Evolutionary conservation across 2,797 vertebrate genomes (phyloP).

Genomic region (Bradypodion ventrale): DNA sequence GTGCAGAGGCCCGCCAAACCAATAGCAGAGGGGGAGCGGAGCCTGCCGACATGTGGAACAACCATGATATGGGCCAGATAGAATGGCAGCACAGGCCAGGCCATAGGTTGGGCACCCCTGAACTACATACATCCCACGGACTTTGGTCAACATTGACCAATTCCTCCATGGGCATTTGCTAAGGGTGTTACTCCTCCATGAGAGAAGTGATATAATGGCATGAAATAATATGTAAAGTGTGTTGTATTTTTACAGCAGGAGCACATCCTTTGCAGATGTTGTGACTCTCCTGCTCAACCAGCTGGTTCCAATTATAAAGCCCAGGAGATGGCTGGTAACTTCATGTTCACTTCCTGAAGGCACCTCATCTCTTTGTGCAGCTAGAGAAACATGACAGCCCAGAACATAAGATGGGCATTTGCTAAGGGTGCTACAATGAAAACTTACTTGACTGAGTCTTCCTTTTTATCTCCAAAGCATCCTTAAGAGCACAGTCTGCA

Average conservation of each 20-base stretch:
- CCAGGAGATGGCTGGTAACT: background rate
- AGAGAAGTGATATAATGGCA: too few species aligned
- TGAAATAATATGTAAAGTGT: background rate
- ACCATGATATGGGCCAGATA: too few species aligned
- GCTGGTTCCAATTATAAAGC: background rate
- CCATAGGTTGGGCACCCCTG: too few species aligned
- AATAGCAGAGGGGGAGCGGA: too few species aligned
- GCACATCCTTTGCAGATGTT: background rate
- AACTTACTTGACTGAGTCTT: slow-evolving; percentile 21
- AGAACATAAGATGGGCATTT: slow-evolving; percentile 6
- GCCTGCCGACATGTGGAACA: too few species aligned
- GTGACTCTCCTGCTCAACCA: background rate
- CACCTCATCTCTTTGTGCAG: background rate
- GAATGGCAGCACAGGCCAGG: too few species aligned
- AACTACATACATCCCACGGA: too few species aligned
- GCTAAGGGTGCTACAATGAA: slow-evolving; percentile 29
- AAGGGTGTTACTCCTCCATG: too few species aligned
- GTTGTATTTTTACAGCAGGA: background rate
- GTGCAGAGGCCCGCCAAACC: too few species aligned
- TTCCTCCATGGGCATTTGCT: too few species aligned
- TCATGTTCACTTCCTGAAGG: background rate
- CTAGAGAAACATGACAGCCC: background rate
- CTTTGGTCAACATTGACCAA: too few species aligned
- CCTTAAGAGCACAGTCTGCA: background rate
- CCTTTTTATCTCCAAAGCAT: background rate